These are phyloP conservation scores for Globia sparganii DNA, from an alignment of 2,888 invertebrate genomes.

Conservation along the genomic window DNA sequence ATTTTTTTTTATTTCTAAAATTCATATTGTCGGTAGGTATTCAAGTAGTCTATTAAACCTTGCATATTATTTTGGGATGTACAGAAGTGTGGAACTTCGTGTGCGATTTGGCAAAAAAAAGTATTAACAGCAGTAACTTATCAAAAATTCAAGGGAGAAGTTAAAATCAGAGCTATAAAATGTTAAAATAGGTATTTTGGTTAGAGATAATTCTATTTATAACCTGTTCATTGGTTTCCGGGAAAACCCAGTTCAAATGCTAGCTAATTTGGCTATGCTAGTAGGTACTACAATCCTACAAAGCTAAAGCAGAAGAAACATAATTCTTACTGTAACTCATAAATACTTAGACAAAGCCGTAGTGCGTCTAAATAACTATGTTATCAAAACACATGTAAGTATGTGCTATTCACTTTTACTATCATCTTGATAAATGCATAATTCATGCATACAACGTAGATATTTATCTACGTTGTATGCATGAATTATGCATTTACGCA, in stretches of 20 bases:
- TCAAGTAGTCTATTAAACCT: slow-evolving; percentile 2
- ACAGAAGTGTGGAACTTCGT: neutral
- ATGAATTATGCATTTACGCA: no score
- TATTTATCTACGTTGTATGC: no score
- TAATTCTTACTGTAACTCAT: neutral
- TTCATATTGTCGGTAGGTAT: neutral
- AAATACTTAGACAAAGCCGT: slow-evolving; percentile 23
- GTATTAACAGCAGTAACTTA: slow-evolving; percentile 23
- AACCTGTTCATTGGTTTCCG: neutral
- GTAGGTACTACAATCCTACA: no score
- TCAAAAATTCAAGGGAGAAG: slow-evolving; percentile 24
- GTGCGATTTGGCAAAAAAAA: slow-evolving; percentile 6
- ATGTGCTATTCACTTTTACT: slow-evolving; percentile 45
- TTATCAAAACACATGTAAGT: slow-evolving; percentile 44
- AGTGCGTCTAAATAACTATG: slow-evolving; percentile 35
- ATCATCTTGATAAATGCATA: slow-evolving; percentile 29
- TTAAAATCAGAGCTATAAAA: slow-evolving; percentile 6
- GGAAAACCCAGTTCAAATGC: neutral
- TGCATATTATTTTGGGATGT: slow-evolving; percentile 13
- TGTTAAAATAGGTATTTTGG: neutral
- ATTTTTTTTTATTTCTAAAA: neutral
- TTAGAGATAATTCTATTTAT: neutral
- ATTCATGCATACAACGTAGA: slow-evolving; percentile 15
- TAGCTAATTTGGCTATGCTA: neutral
- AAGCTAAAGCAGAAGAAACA: no score